phyloP scores from a whole-genome alignment of 64 coral and sea anemone species.

The Dendrophyllia cribrosa region DNA sequence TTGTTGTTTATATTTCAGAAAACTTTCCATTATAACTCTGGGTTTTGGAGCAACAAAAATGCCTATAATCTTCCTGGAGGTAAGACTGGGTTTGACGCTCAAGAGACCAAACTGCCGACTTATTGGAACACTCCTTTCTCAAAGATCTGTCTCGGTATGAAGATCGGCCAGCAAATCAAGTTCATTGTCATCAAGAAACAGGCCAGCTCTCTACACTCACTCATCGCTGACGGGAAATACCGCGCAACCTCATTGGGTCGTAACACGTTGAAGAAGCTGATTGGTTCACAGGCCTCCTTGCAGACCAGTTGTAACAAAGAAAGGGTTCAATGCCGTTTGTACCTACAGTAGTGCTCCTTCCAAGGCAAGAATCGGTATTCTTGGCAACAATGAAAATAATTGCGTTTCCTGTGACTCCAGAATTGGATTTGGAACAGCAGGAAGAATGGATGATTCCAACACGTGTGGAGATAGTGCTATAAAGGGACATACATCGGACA shows the following conservation, averaged over 20 bases:
- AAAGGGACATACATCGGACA: not conserved
- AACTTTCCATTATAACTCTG: not conserved
- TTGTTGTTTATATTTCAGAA: not conserved
- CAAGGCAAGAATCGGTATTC: not conserved
- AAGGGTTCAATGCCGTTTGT: not conserved
- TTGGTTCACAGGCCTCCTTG: not conserved
- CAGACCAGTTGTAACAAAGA: not conserved
- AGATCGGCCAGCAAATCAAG: not conserved
- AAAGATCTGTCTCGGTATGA: not conserved
- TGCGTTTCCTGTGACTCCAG: not conserved
- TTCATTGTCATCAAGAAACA: not conserved
- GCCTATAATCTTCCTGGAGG: not conserved
- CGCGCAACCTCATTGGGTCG: not conserved
- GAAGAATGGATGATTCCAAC: not conserved
- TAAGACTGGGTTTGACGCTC: conserved; percentile 8
- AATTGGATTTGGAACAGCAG: not conserved
- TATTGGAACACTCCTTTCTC: not conserved
- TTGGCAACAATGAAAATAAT: not conserved
- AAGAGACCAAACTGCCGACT: not conserved
- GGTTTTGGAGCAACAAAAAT: conserved; percentile 6
- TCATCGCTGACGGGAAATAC: not conserved
- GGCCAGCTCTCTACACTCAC: not conserved
- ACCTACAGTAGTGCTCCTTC: not conserved
- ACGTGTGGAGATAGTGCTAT: not conserved
- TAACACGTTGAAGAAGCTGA: not conserved